phyloP scores from a whole-genome alignment of 2,888 invertebrate genomes.

The Drosophila pegasa region DNA sequence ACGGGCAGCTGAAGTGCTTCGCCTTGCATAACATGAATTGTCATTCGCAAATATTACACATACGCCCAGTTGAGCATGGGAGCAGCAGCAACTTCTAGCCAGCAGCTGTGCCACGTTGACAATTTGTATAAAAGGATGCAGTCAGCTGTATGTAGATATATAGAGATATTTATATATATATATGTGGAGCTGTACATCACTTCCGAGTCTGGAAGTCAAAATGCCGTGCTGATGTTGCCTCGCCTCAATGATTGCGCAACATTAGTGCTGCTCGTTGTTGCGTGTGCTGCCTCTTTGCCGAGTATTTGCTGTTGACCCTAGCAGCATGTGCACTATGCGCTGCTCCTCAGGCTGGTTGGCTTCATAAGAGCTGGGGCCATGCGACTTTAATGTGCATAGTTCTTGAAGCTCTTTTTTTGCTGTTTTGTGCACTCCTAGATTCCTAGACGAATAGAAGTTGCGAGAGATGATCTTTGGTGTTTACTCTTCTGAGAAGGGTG shows the following conservation, averaged over 20 bases:
- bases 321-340: conserved; percentile 10
- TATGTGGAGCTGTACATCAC: conserved; percentile 8
- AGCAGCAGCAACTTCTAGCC: conserved; percentile 17
- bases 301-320: conserved; percentile 4
- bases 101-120: conserved; percentile 49
- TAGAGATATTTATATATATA: neutral
- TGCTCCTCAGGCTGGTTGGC: neutral
- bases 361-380: neutral
- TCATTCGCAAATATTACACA: conserved; percentile 76
- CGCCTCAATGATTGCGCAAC: conserved; percentile 58
- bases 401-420: too few relatives aligned
- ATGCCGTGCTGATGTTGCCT: conserved; percentile 33
- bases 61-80: conserved; percentile 71
- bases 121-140: conserved; percentile 76
- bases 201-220: conserved; percentile 12
- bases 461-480: neutral
- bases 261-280: conserved; percentile 37
- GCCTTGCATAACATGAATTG: conserved; percentile 60
- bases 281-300: conserved; percentile 38
- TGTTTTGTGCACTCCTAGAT: too few relatives aligned
- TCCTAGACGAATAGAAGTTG: neutral
- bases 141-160: conserved; percentile 41
- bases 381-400: neutral
- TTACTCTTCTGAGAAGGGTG: neutral
- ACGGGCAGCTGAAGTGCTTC: neutral